Conservation (phyloP, 92 coral and sea anemone species). For the Ricordea florida region DNA sequence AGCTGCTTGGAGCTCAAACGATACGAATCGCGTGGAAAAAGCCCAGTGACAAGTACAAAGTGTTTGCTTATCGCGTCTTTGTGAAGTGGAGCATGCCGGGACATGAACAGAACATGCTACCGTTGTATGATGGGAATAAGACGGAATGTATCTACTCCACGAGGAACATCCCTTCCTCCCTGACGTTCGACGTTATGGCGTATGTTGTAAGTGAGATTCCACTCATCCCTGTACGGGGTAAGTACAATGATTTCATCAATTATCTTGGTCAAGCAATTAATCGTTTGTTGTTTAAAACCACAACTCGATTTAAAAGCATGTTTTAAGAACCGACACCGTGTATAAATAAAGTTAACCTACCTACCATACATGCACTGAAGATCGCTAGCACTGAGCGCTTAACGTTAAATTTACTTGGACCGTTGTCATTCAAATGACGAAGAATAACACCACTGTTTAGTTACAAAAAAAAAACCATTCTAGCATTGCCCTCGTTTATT, state of each 20-base stretch:
- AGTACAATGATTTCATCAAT: neutral
- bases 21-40: constrained; percentile 53
- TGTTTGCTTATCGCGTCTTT: constrained; percentile 64
- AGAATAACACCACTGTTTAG: too few species aligned
- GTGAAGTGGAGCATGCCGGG: constrained; percentile 52
- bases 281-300: too few species aligned
- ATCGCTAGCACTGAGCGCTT: too few species aligned
- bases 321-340: too few species aligned
- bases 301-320: too few species aligned
- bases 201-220: constrained; percentile 31
- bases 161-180: constrained; percentile 16
- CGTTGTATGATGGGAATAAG: constrained; percentile 49
- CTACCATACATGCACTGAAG: too few species aligned
- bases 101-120: constrained; percentile 18
- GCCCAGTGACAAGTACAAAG: constrained; percentile 53
- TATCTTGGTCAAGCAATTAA: neutral
- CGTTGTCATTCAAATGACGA: too few species aligned
- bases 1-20: constrained; percentile 7
- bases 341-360: too few species aligned
- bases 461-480: too few species aligned
- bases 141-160: constrained; percentile 35
- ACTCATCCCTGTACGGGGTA: constrained; percentile 18
- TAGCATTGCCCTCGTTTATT: too few species aligned
- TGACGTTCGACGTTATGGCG: constrained; percentile 53
- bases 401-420: too few species aligned